Evolutionary conservation across 2,888 invertebrate species (phyloP), one percentile per base, ranked within the genome.

Genomic region (Taphrorychus bicolor): DNA sequence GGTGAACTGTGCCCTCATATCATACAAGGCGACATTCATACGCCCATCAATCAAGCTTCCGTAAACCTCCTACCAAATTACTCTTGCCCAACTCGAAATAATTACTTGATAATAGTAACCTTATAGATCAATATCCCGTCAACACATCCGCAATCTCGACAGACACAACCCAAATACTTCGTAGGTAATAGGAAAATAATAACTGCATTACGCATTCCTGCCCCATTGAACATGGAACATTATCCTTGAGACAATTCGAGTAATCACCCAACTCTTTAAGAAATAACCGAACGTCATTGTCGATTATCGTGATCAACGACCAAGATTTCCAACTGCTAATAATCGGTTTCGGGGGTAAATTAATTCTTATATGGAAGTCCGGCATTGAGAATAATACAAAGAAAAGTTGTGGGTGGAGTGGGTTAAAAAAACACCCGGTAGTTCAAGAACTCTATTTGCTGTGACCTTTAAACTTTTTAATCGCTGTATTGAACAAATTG

Each of bases 241-340:
- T 64, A 64, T 23, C 63, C 63, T 64, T 64, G 63, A 63, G 57
- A 63, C 51, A 21, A 14, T 63, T 11, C 9, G 49, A 14, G 5
- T 63, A 56, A 63, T 57, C 57, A 24, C 49, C 41, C 41, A 58
- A 40, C 41, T 58, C 57, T 64, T 64, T 57, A 57, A 58, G 51
- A 51, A 41, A 23, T 16, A 23, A 57, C 56, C 62, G 51, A 57
- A 56, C 41, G 41, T 57, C 32, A 56, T 63, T 24, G 14, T n/a
- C n/a, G 57, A 40, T 56, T 56, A 48, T 63, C 63, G 63, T 63
- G 63, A 63, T 49, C 49, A 51, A 51, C 63, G 63, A 64, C 51
- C 58, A 57, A 21, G 52, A 58, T 64, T 51, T 49, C 11, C 23
- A 41, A 24, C 57, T 57, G 57, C 51, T 64, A 64, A 64, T 64